phyloP scores from a whole-genome alignment of 2,113 vertebrate genomes.

The Mastomys natalensis region DNA sequence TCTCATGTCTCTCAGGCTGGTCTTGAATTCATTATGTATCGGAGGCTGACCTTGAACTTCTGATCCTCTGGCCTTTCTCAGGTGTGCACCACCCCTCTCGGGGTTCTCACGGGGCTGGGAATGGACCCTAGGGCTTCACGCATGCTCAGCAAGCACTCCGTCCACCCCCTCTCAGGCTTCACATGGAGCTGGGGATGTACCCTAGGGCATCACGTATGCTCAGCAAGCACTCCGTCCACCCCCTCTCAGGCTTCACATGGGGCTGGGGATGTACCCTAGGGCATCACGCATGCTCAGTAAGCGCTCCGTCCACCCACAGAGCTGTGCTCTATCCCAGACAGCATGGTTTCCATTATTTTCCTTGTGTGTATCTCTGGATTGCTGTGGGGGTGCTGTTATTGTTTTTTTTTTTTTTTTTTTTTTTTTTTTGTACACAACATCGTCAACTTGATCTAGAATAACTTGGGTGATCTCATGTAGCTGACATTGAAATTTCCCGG shows the following conservation, averaged over 20 bases:
- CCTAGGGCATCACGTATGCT: no score
- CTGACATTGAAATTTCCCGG: not conserved
- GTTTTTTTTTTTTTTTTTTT: slow-evolving; percentile 22
- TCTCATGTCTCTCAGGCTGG: not conserved
- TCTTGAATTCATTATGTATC: not conserved
- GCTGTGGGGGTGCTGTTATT: not conserved
- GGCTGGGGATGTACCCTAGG: not conserved
- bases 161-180: not conserved
- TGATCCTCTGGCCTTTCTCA: no score
- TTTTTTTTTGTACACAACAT: not conserved
- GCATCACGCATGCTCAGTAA: no score
- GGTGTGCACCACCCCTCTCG: not conserved
- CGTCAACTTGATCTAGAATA: not conserved
- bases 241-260: not conserved
- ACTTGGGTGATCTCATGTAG: not conserved
- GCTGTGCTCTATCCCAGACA: not conserved
- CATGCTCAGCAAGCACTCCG: no score
- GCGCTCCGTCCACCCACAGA: not conserved
- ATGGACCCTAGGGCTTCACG: no score
- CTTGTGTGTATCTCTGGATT: not conserved
- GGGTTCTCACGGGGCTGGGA: not conserved
- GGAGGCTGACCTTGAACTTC: not conserved
- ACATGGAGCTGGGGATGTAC: not conserved
- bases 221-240: no score
- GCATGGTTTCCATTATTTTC: not conserved